A percentile compares a stretch with the other conserved stretches of the same genome.
phyloP scores from a whole-genome alignment of 2,797 vertebrate species.

The Orestias chungarensis region DNA sequence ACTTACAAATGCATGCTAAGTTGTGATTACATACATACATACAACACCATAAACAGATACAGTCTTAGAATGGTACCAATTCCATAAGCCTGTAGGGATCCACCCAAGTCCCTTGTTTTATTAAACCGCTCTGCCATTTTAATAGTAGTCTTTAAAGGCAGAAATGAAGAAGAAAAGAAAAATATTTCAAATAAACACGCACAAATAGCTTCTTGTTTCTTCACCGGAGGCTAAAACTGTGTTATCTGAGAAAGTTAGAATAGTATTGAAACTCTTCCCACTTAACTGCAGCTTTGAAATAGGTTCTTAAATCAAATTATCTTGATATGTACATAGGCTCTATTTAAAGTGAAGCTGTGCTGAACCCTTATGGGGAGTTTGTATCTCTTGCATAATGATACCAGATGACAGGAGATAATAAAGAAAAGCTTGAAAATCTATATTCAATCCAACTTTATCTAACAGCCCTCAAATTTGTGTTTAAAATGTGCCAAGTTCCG shows the following conservation, averaged over 20 bases:
- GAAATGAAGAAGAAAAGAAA: conserved; percentile 4
- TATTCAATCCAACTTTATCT: conserved; percentile 39
- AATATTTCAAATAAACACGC: conserved; percentile 8
- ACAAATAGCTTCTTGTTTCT: conserved; percentile 11
- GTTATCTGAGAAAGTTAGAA: background rate
- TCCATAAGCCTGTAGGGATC: conserved; percentile 23
- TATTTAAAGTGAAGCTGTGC: background rate
- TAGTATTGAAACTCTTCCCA: conserved; percentile 1
- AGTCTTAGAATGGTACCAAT: conserved; percentile 29
- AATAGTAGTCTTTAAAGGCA: conserved; percentile 16
- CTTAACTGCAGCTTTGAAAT: background rate
- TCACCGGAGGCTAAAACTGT: conserved; percentile 13
- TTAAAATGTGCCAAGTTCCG: conserved; percentile 22
- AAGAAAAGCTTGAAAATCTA: conserved; percentile 49
- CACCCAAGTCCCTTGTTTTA: conserved; percentile 38
- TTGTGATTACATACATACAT: background rate
- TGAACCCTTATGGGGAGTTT: conserved; percentile 13
- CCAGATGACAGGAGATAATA: conserved; percentile 41
- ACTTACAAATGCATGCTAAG: background rate
- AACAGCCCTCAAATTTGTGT: conserved; percentile 30
- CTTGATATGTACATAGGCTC: background rate
- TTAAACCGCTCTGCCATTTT: conserved; percentile 39
- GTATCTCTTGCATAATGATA: conserved; percentile 39
- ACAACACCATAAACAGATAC: conserved; percentile 33
- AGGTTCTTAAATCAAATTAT: background rate